These are phyloP conservation scores for Lithophane ornitopus DNA, from an alignment of 2,888 invertebrate species.

Conservation along the genomic window DNA sequence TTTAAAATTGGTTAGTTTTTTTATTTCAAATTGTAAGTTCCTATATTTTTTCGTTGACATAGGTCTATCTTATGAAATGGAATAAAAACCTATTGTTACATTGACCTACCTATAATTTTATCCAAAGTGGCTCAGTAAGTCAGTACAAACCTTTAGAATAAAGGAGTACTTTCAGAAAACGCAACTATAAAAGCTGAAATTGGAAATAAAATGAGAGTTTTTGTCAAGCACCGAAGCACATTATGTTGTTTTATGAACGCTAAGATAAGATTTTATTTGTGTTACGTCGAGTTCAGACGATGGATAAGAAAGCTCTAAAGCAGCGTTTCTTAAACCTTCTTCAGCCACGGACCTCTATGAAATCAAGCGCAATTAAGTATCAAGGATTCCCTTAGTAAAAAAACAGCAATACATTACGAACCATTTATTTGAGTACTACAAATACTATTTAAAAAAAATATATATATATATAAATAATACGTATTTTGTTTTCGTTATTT, in stretches of 20 bases:
- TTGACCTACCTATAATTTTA: not conserved
- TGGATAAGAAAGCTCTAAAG: constrained; percentile 28
- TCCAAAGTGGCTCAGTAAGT: not conserved
- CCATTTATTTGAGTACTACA: no score
- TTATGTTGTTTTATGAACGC: constrained; percentile 39
- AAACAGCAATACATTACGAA: no score
- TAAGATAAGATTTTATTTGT: constrained; percentile 42
- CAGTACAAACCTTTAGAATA: not conserved
- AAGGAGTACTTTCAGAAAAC: not conserved
- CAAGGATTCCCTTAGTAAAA: no score
- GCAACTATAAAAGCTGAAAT: not conserved
- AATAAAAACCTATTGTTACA: not conserved
- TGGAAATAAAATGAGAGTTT: not conserved
- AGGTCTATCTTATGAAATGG: not conserved
- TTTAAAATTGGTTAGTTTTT: no score
- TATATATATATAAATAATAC: no score
- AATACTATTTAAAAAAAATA: no score
- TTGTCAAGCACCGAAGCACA: constrained; percentile 12
- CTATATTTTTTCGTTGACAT: not conserved
- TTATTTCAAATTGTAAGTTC: no score
- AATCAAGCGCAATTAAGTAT: no score
- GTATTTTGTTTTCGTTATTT: no score
- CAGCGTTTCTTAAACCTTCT: no score
- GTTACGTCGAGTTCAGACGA: constrained; percentile 24
- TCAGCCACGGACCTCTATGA: no score